Evolutionary conservation across 2,888 invertebrate species (phyloP), one percentile per base, ranked within the genome.

Genomic region (Leucania comma): DNA sequence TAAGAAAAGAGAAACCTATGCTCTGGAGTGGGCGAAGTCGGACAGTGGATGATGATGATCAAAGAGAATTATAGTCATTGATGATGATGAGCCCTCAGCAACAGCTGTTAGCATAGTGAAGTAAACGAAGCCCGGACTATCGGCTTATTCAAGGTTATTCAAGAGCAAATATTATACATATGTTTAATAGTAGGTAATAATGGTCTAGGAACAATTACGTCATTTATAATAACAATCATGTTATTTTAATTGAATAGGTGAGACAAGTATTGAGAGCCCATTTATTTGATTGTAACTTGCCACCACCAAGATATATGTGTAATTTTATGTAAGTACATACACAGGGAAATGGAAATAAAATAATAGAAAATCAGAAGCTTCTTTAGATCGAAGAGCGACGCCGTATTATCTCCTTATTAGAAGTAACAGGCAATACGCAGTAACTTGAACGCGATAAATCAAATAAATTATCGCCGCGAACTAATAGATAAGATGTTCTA

Each of bases 401-500:
- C n/a, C 9, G 32, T n/a, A 54, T 54, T 54, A 8, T 56, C 10
- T 54, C 20, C 26, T 1, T 54, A 20, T n/a, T n/a, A n/a, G n/a
- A 29, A 56, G 56, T 12, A 32, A 22, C 5, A 22, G 38, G 29
- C 8, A 29, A 53, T 48, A 53, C 42, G 38, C 58, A 68, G 68
- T 75, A 62, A 63, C 46, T 68, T 75, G 48, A 48, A 50, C 6
- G 32, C 53, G 61, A 77, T 54, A 65, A 62, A 68, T 78, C 58
- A 68, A 68, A 35, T 46, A 59, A 68, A 58, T 68, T 65, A 65
- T 74, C 65, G 53, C 24, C 20, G 48, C 56, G 48, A 72, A 72
- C 61, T 38, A n/a, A 68, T 60, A 50, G 81, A 76, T 83, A 83
- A 83, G 69, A 71, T 72, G 75, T 70, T 74, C 78, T 57, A 83